phyloP scores from a whole-genome alignment of 2,888 invertebrate genomes.

The Lasius fuliginosus region DNA sequence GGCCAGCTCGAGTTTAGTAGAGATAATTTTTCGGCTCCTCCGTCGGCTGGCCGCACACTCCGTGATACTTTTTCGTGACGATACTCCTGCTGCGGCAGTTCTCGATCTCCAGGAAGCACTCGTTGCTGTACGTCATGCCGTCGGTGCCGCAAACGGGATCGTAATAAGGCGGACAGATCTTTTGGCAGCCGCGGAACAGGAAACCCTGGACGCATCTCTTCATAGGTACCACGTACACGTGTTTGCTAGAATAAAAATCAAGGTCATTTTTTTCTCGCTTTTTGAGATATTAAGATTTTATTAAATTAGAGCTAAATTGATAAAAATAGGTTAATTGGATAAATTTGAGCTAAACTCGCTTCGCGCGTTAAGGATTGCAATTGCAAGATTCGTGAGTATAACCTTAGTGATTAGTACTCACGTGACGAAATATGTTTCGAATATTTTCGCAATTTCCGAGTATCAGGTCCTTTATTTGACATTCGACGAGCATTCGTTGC shows the following conservation, averaged over 20 bases:
- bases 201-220: constrained; percentile 95
- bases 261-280: background rate
- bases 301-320: background rate
- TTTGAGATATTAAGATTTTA: background rate
- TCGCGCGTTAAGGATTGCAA: background rate
- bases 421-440: background rate
- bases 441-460: background rate
- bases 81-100: constrained; percentile 94
- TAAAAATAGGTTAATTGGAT: background rate
- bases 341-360: background rate
- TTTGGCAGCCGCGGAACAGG: constrained; percentile 94
- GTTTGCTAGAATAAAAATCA: constrained; percentile 89
- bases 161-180: constrained; percentile 94
- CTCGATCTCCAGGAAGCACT: constrained; percentile 96
- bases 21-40: constrained; percentile 96
- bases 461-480: background rate
- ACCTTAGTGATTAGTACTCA: background rate
- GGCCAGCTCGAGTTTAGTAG: constrained; percentile 87
- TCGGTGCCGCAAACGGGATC: constrained; percentile 98
- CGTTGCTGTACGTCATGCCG: constrained; percentile 96
- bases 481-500: background rate
- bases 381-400: background rate
- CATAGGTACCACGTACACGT: constrained; percentile 96
- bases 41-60: constrained; percentile 94
- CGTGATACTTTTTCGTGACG: constrained; percentile 93